These are phyloP conservation scores for Halichoerus grypus DNA, from an alignment of 2,113 vertebrate genomes.

Conservation along the genomic window DNA sequence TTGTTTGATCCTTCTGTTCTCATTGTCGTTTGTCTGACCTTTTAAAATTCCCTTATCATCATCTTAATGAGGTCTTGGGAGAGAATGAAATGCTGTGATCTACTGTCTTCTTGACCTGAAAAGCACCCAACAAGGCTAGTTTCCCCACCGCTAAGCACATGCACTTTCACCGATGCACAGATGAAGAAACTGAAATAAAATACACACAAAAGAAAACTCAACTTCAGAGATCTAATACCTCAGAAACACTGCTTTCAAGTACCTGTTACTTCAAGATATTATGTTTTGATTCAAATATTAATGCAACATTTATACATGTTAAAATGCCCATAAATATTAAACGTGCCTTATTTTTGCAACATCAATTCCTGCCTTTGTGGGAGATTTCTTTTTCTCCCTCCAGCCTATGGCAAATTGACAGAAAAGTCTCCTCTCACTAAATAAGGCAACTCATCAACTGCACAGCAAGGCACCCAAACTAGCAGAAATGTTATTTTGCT, in stretches of 20 bases:
- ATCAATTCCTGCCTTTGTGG: neutral
- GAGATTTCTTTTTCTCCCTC: neutral
- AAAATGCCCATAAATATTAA: conserved; percentile 36
- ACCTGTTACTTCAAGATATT: neutral
- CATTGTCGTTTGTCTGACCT: neutral
- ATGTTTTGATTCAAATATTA: conserved; percentile 31
- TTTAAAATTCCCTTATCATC: neutral
- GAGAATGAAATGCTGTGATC: neutral
- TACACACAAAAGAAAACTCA: neutral
- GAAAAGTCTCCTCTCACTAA: neutral
- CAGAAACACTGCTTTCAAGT: neutral
- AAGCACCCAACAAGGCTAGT: neutral
- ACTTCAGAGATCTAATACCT: neutral
- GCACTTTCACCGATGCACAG: neutral
- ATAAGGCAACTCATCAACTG: neutral
- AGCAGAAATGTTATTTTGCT: neutral
- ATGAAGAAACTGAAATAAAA: neutral
- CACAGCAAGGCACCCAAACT: neutral
- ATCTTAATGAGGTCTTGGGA: neutral
- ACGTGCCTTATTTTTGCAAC: neutral
- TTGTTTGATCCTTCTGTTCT: neutral
- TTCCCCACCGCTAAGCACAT: neutral
- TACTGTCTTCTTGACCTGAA: neutral
- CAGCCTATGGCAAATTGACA: neutral
- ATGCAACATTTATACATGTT: conserved; percentile 13